These are phyloP conservation scores for Chrysochloris asiatica DNA, from an alignment of 2,113 vertebrate species.

Conservation along the genomic window DNA sequence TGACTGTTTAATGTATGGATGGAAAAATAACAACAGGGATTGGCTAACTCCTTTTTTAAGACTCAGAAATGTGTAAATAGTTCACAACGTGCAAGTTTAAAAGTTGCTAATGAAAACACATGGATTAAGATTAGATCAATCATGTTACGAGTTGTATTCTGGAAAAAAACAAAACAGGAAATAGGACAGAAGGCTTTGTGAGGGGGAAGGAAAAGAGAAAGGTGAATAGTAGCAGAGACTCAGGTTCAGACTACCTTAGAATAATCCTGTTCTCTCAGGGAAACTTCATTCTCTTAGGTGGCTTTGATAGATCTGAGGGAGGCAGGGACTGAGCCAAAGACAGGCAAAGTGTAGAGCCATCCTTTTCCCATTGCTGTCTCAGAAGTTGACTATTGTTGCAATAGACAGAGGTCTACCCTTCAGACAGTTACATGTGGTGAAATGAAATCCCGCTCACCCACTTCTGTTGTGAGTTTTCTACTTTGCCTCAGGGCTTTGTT, in stretches of 20 bases:
- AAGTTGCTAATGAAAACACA: background rate
- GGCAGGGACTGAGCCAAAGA: background rate
- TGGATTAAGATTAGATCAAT: background rate
- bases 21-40: background rate
- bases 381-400: no score
- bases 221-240: no score
- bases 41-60: background rate
- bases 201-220: background rate
- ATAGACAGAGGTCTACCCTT: background rate
- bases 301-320: background rate
- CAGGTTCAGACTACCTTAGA: background rate
- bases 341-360: no score
- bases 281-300: background rate
- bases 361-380: no score
- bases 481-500: background rate
- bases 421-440: fast-evolving
- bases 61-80: background rate
- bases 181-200: background rate
- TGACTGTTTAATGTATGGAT: background rate
- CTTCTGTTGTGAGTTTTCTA: background rate
- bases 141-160: background rate
- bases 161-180: background rate
- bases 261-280: background rate
- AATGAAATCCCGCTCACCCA: background rate
- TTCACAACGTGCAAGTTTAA: background rate